A percentile compares a stretch with the other conserved stretches of the same genome.
Conservation (phyloP, 37 sponge, comb jelly and placozoan genomes). For the Eunapius fragilis region DNA sequence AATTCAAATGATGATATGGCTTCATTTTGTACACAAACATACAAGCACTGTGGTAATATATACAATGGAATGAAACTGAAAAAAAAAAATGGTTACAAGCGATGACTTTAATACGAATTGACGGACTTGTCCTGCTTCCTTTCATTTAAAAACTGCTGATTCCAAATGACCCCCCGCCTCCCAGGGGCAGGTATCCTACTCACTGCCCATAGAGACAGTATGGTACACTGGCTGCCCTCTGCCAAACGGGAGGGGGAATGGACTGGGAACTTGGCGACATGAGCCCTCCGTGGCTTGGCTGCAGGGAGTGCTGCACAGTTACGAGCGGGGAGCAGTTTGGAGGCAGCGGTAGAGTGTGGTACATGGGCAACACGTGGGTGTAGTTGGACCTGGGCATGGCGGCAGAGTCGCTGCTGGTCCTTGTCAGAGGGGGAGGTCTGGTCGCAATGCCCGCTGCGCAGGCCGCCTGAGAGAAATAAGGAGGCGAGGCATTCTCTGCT, state of each 20-base stretch:
- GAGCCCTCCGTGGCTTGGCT: background rate
- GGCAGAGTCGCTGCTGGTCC: slow-evolving; percentile 61
- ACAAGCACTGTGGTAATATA: background rate
- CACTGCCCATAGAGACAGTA: slow-evolving; percentile 39
- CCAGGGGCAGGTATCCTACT: too few species aligned
- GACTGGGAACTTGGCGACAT: background rate
- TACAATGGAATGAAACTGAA: background rate
- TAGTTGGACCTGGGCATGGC: background rate
- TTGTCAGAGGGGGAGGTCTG: slow-evolving; percentile 49
- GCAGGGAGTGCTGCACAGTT: slow-evolving; percentile 21
- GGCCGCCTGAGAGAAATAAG: background rate
- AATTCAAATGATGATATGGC: background rate
- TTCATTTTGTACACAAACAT: background rate
- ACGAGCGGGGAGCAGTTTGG: slow-evolving; percentile 40
- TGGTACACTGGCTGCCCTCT: slow-evolving; percentile 40
- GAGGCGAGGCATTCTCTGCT: slow-evolving; percentile 23
- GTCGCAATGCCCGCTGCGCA: slow-evolving; percentile 30
- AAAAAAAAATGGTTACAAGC: background rate
- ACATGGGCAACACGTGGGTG: background rate
- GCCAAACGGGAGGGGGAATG: slow-evolving; percentile 31
- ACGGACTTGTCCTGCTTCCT: background rate
- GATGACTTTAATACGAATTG: background rate
- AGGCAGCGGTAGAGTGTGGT: background rate
- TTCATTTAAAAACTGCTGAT: background rate
- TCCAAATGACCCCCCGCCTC: too few species aligned